phyloP scores from a whole-genome alignment of 1,140 invertebrate genomes.

The Portunus trituberculatus region DNA sequence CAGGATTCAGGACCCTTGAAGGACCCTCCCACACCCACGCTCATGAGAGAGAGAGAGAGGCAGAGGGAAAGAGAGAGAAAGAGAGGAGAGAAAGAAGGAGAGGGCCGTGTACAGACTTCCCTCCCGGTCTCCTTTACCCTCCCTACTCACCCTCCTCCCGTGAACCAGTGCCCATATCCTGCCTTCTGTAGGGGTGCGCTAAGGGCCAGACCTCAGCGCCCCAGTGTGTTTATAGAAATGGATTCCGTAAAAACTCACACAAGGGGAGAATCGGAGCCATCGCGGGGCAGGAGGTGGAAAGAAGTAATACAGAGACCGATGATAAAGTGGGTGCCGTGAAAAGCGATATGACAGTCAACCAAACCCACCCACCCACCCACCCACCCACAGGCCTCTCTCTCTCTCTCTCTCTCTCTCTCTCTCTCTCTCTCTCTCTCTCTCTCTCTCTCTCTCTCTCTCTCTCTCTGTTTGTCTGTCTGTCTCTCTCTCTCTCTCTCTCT shows the following conservation, averaged over 20 bases:
- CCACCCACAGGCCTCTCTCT: no score
- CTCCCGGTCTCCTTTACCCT: not conserved
- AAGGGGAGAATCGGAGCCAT: slow-evolving; percentile 18
- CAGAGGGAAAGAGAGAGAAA: not conserved
- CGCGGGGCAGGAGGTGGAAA: not conserved
- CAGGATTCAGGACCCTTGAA: not conserved
- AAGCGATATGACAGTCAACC: not conserved
- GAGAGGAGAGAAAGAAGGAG: not conserved
- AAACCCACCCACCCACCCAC: no score
- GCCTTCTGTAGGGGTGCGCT: not conserved
- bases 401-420: slow-evolving; percentile 8
- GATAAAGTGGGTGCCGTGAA: slow-evolving; percentile 23
- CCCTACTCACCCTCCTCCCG: not conserved
- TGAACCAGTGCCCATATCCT: not conserved
- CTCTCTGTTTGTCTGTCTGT: not conserved
- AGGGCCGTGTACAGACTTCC: not conserved
- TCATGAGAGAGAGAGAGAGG: not conserved
- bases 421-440: not conserved
- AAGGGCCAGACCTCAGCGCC: not conserved
- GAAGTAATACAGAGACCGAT: slow-evolving; percentile 35
- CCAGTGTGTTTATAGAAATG: slow-evolving; percentile 7
- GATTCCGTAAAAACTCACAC: not conserved
- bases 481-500: not conserved
- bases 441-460: not conserved
- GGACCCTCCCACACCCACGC: not conserved